Conservation (phyloP, 2,797 vertebrate genomes). For the Todus mexicanus region DNA sequence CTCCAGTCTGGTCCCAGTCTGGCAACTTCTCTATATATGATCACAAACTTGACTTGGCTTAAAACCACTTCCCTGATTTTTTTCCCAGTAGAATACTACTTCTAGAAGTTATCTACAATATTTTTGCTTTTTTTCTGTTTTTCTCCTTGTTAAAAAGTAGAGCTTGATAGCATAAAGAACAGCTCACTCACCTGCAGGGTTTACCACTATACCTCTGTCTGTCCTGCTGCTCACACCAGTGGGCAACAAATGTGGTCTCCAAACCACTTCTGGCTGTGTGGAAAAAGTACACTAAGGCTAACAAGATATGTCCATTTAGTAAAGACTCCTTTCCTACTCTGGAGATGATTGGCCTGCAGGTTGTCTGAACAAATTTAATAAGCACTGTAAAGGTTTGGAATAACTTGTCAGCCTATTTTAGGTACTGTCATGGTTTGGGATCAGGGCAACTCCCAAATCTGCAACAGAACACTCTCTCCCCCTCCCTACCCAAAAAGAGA, state of each 20-base stretch:
- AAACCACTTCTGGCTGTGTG: neutral
- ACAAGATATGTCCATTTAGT: neutral
- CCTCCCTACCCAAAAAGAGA: no score
- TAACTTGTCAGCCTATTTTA: neutral
- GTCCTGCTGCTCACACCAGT: neutral
- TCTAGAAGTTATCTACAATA: neutral
- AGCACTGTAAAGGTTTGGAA: neutral
- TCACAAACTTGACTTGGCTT: neutral
- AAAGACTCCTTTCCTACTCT: neutral
- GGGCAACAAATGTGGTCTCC: neutral
- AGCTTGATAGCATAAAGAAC: neutral
- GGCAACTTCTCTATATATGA: rapidly evolving
- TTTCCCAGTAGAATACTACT: neutral
- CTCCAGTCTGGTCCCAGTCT: neutral
- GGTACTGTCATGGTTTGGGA: no score
- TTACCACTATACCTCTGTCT: neutral
- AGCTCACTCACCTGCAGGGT: neutral
- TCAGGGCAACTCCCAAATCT: no score
- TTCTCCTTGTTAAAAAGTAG: neutral
- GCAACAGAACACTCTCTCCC: no score
- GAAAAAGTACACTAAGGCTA: neutral
- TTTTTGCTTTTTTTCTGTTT: neutral
- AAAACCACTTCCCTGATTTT: neutral
- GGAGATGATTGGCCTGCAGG: neutral
- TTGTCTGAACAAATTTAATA: neutral